Evolutionary conservation across 2,888 invertebrate species (phyloP).

Genomic region (Dorcus hopei): DNA sequence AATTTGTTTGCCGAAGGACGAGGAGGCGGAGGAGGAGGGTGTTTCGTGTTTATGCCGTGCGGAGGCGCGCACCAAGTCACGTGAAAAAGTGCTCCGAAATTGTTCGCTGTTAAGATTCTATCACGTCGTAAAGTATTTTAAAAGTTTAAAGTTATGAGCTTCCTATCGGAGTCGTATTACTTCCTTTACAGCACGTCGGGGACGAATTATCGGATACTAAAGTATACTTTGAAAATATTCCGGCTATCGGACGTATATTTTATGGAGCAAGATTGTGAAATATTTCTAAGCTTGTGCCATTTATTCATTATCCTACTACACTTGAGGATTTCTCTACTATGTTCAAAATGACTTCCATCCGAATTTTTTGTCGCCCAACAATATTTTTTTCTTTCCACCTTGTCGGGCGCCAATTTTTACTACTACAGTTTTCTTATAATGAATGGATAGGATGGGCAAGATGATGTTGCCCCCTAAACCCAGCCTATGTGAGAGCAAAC

Average conservation of each 20-base stretch:
- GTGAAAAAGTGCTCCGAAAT: not conserved
- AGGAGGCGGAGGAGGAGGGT: not conserved
- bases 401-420: too few relatives aligned
- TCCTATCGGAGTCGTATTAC: constrained; percentile 18
- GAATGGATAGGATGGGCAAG: too few relatives aligned
- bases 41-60: not conserved
- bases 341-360: not conserved
- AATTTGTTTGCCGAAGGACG: too few relatives aligned
- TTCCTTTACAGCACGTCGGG: constrained; percentile 22
- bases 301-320: not conserved
- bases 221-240: constrained; percentile 19
- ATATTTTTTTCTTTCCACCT: not conserved
- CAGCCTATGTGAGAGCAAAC: too few relatives aligned
- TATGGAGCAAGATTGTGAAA: constrained; percentile 1
- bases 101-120: constrained; percentile 22
- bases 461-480: too few relatives aligned
- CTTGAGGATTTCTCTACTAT: too few relatives aligned
- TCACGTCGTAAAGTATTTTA: constrained; percentile 28
- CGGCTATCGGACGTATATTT: constrained; percentile 12
- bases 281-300: not conserved
- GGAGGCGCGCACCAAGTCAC: not conserved
- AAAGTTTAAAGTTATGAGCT: constrained; percentile 28
- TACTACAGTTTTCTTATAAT: too few relatives aligned
- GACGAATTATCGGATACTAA: constrained; percentile 24
- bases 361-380: not conserved